Evolutionary conservation across 2,888 invertebrate genomes (phyloP).

Genomic region (Lepidochrysops patricia): DNA sequence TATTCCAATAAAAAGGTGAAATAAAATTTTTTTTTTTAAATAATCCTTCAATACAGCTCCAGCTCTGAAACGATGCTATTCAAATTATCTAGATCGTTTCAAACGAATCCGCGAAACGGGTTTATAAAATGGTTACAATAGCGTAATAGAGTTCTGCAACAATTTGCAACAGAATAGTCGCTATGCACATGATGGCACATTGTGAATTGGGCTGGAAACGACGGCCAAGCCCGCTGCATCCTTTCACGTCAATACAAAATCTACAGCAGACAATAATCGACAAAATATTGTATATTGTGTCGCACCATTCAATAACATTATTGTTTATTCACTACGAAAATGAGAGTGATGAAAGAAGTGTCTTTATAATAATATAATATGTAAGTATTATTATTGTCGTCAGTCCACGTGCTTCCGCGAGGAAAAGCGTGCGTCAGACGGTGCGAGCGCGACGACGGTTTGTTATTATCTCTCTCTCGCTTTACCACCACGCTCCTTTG

Average conservation of each 20-base stretch:
- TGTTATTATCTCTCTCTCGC: constrained; percentile 61
- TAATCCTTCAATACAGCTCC: neutral
- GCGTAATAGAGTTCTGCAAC: constrained; percentile 40
- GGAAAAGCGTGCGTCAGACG: constrained; percentile 50
- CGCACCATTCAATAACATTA: neutral
- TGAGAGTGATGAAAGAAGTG: constrained; percentile 7
- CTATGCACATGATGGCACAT: constrained; percentile 29
- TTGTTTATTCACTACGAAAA: neutral
- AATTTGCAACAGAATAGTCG: constrained; percentile 39
- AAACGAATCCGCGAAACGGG: neutral
- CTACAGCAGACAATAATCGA: constrained; percentile 25
- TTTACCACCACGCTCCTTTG: constrained; percentile 68
- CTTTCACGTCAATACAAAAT: constrained; percentile 45
- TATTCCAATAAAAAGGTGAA: no score
- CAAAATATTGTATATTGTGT: constrained; percentile 11
- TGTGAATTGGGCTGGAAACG: constrained; percentile 60
- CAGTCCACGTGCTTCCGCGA: constrained; percentile 56
- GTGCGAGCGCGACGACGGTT: constrained; percentile 50
- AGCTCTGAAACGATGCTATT: no score
- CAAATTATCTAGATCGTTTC: neutral
- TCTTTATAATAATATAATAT: neutral
- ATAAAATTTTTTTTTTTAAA: no score
- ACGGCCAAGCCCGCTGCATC: constrained; percentile 32
- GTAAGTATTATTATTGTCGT: no score
- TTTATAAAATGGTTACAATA: constrained; percentile 31